Evolutionary conservation across 2,113 vertebrate species (phyloP).

Genomic region (Hypomesus transpacificus): DNA sequence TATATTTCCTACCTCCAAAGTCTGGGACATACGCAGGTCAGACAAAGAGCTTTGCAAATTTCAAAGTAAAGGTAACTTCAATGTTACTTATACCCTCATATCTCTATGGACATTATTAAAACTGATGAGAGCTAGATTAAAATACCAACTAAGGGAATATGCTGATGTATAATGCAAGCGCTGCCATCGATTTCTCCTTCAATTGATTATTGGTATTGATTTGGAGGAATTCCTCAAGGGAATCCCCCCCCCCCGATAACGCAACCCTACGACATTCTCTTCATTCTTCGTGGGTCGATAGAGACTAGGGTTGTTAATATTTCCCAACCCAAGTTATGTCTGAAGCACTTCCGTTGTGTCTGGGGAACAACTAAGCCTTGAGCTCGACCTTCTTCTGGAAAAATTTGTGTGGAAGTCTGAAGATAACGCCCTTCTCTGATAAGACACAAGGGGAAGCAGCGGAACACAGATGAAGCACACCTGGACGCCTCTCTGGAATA

Average conservation of each 20-base stretch:
- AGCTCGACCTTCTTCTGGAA: no score
- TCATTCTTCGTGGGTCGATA: conserved; percentile 26
- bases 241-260: background rate
- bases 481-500: no score
- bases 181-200: background rate
- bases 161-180: background rate
- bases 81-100: background rate
- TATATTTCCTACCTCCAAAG: conserved; percentile 1
- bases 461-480: no score
- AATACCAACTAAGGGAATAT: no score
- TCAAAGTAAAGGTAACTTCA: background rate
- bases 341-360: background rate
- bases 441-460: no score
- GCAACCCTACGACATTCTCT: background rate
- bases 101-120: no score
- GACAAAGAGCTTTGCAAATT: background rate
- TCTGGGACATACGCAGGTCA: background rate
- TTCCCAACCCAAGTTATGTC: background rate
- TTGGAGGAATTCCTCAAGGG: conserved; percentile 8
- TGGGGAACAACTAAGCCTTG: background rate
- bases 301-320: conserved; percentile 5
- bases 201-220: conserved; percentile 16
- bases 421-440: no score
- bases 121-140: no score
- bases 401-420: no score